phyloP scores from a whole-genome alignment of 2,888 invertebrate species.

The Hydriomena furcata region DNA sequence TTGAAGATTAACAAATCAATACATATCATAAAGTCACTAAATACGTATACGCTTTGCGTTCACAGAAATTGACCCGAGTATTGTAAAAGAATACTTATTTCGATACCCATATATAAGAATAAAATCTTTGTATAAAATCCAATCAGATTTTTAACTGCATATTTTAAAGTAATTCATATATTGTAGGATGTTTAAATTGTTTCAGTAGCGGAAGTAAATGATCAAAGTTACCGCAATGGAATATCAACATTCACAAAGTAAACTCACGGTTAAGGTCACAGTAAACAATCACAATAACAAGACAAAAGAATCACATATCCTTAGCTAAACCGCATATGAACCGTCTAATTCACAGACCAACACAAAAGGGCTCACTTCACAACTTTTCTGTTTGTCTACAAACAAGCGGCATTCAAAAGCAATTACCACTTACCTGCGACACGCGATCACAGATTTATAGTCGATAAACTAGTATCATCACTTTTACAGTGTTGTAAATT shows the following conservation, averaged over 20 bases:
- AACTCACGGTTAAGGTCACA: constrained; percentile 25
- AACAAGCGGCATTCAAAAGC: constrained; percentile 72
- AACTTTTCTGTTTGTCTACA: constrained; percentile 62
- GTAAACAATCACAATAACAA: constrained; percentile 17
- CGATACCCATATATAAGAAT: too few relatives aligned
- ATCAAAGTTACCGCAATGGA: constrained; percentile 19
- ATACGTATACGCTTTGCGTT: too few relatives aligned
- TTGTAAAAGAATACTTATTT: too few relatives aligned
- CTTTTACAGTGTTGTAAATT: constrained; percentile 80
- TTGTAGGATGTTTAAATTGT: neutral
- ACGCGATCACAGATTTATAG: constrained; percentile 80
- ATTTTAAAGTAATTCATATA: too few relatives aligned
- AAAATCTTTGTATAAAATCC: too few relatives aligned
- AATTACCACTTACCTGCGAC: constrained; percentile 83
- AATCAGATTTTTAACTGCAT: neutral
- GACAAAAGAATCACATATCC: constrained; percentile 16
- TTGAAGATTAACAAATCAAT: too few relatives aligned
- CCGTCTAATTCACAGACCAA: constrained; percentile 64
- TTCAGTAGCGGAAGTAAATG: constrained; percentile 10
- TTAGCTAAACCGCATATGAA: constrained; percentile 42
- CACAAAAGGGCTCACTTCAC: constrained; percentile 58
- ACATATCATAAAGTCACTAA: too few relatives aligned
- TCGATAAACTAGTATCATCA: constrained; percentile 81
- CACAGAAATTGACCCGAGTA: too few relatives aligned
- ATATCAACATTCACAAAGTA: constrained; percentile 13